A percentile compares a stretch with the other conserved stretches of the same genome.
These are phyloP conservation scores for Hesperia comma DNA, from an alignment of 2,888 invertebrate species.

Conservation along the genomic window DNA sequence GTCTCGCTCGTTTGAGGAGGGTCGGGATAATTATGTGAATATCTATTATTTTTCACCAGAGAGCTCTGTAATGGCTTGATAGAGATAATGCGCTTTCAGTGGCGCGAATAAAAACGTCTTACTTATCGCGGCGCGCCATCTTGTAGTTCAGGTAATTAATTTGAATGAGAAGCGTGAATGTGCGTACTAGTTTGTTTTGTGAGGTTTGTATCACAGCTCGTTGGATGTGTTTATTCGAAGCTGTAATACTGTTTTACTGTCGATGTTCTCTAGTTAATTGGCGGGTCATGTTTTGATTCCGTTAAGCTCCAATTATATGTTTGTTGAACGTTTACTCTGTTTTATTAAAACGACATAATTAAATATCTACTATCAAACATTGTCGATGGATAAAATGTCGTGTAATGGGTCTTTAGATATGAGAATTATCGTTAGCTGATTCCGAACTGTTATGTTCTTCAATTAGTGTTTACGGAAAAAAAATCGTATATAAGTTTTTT, in stretches of 20 bases:
- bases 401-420: too few species aligned
- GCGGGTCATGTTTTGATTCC: too few species aligned
- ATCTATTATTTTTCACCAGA: conserved; percentile 81
- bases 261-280: neutral
- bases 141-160: conserved; percentile 68
- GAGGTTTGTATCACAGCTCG: conserved; percentile 7
- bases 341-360: too few species aligned
- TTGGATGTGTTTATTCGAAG: neutral
- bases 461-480: too few species aligned
- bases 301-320: too few species aligned
- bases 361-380: too few species aligned
- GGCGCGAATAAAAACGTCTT: conserved; percentile 58
- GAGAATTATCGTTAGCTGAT: too few species aligned
- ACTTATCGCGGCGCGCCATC: conserved; percentile 54
- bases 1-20: conserved; percentile 55
- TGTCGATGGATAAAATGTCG: too few species aligned
- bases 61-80: conserved; percentile 71
- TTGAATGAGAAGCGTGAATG: conserved; percentile 59
- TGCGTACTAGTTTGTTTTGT: conserved; percentile 12
- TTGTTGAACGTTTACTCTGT: too few species aligned
- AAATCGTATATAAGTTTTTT: too few species aligned
- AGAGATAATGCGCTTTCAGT: conserved; percentile 71
- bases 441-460: too few species aligned
- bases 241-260: neutral
- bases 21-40: conserved; percentile 77